Base-by-base conservation (phyloP, 1,140 invertebrate genomes). In the Grapholita molesta region DNA sequence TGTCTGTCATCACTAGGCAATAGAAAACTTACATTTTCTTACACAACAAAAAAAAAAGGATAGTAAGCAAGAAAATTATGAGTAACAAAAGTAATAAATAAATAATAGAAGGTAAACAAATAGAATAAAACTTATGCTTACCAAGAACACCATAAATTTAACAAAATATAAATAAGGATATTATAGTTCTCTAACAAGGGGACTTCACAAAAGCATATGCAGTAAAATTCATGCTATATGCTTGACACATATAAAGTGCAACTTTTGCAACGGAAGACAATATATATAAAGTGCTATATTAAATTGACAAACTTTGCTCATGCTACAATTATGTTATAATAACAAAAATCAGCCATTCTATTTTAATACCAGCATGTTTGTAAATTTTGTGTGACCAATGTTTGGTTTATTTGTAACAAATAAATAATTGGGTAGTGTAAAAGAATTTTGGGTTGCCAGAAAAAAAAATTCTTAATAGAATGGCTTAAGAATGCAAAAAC, bases 131-230 rank as follows among this genome's bases (percentile, higher is more conserved):
- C 24, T n/a, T 30, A 35, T 38, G 30, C 48, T 33, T 35, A 12
- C 30, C 9, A 33, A 33, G n/a, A 18, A 24, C 24, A 8, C 0
- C 38, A 42, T 12, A 42, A n/a, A n/a, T 1, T 42, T 42, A 2
- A 15, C n/a, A 1, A 42, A 42, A 18, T 1, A 7, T 42, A 6
- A 15, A 2, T 42, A 42, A 42, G 15, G 15, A 2, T 15, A 15
- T 42, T 5, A 48, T 48, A 21, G 15, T 21, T 48, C 6, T 21
- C 21, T 21, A 3, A 48, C 42, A 9, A 21, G 21, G 3, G 55
- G 55, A 61, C 55, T 18, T 32, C n/a, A 61, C 55, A 61, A 28
- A 28, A 2, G 55, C 55, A 61, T 61, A 61, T 28, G 55, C 55
- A 61, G 12, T 15, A 15, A 21, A 28, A n/a, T 28, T 28, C 28